Base-by-base conservation (phyloP, 1,140 invertebrate genomes). In the Heliothis virescens region DNA sequence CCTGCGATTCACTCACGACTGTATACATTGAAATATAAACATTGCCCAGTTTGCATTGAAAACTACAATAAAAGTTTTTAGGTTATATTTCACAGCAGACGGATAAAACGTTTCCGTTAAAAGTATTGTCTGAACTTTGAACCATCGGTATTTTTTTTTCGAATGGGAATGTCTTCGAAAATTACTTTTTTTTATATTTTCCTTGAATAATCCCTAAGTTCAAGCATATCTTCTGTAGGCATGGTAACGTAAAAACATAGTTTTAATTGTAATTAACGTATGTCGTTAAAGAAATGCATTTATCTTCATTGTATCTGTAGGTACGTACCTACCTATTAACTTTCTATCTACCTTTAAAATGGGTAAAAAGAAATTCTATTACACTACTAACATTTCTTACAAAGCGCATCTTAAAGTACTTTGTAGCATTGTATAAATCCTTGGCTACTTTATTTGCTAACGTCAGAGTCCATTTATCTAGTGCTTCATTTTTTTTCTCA, bases 41-140 rank as follows among this genome's bases (percentile, higher is more conserved):
- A 82, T 57, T 76, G 78, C 77, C 78, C 63, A 80, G 50, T 82
- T 80, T 80, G 67, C 63, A 72, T 63, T 72, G 13, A 53, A 76
- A 79, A 65, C 13, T 62, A 59, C n/a, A 48, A 26, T 26, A 16
- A 59, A 65, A 65, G 15, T 47, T 65, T 48, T 65, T 48, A 18
- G 62, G 34, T 34, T 48, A 63, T 65, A 59, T 59, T 59, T 59
- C 47, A 10, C 47, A 18, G 41, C 18, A 2, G 62, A 47, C 13
- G n/a, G 9, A 1, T 65, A 3, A 16, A 65, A 65, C 12, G 26
- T 2, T 18, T 4, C 16, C 10, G 41, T 48, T 41, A 63, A 59
- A 26, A 59, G 55, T 59, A 26, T 26, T 26, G 57, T 21, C 0
- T 2, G 21, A 26, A 26, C 11, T 21, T 26, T 59, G 1, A 59